phyloP scores from a whole-genome alignment of 2,888 invertebrate genomes.

The Octonoba sinensis region DNA sequence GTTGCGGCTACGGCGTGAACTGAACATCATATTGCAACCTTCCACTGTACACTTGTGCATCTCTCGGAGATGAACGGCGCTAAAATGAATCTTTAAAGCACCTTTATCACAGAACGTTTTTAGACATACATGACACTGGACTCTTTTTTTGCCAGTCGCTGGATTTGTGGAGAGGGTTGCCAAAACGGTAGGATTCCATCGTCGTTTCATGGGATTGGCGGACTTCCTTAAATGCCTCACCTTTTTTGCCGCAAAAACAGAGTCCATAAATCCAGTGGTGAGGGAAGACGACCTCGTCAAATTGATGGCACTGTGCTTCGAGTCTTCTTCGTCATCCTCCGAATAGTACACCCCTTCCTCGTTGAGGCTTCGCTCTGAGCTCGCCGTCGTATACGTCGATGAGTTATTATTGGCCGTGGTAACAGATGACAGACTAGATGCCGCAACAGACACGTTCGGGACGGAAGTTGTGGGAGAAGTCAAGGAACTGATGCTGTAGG shows the following conservation, averaged over 20 bases:
- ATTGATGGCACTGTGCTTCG: conserved; percentile 76
- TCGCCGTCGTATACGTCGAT: conserved; percentile 50
- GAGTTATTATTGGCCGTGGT: conserved; percentile 65
- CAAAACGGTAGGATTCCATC: conserved; percentile 72
- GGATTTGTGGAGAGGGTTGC: conserved; percentile 93
- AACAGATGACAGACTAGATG: conserved; percentile 66
- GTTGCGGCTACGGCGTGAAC: conserved; percentile 93
- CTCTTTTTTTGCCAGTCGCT: conserved; percentile 93
- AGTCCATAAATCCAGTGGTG: conserved; percentile 55
- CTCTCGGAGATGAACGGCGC: conserved; percentile 97
- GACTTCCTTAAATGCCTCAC: conserved; percentile 72
- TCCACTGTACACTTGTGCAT: conserved; percentile 99
- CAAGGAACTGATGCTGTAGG: conserved; percentile 42
- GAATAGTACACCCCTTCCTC: conserved; percentile 44
- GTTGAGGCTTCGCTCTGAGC: conserved; percentile 61
- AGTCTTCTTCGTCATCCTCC: conserved; percentile 55
- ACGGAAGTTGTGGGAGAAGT: conserved; percentile 66
- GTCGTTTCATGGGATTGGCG: conserved; percentile 71
- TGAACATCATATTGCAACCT: conserved; percentile 99
- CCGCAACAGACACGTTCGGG: conserved; percentile 66
- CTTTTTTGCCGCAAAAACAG: conserved; percentile 68
- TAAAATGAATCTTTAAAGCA: conserved; percentile 98
- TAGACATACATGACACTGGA: conserved; percentile 96
- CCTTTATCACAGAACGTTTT: conserved; percentile 99
- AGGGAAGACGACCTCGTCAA: conserved; percentile 73